These are phyloP conservation scores for Lepisosteus osseus DNA, from an alignment of 2,113 vertebrate species.

Conservation along the genomic window DNA sequence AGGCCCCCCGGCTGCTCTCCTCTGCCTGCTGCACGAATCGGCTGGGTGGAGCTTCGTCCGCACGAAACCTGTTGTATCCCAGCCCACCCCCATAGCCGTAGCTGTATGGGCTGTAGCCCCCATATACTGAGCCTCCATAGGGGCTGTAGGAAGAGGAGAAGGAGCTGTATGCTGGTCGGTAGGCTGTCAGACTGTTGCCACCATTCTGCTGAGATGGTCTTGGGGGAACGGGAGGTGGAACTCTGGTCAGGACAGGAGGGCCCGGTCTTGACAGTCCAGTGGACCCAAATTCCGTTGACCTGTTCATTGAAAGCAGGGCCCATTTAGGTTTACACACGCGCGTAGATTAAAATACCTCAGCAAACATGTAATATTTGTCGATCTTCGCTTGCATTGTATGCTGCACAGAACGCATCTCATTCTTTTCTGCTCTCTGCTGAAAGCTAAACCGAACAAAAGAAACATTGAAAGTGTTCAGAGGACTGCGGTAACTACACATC, in stretches of 20 bases:
- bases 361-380: too few species aligned
- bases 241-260: conserved; percentile 74
- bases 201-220: conserved; percentile 76
- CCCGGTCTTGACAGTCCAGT: conserved; percentile 60
- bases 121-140: conserved; percentile 78
- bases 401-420: too few species aligned
- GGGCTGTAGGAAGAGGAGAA: conserved; percentile 79
- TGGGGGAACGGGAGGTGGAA: conserved; percentile 83
- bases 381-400: too few species aligned
- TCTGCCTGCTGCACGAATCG: conserved; percentile 95
- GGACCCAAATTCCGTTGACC: conserved; percentile 76
- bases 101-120: conserved; percentile 75
- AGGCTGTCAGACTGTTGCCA: conserved; percentile 56
- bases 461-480: too few species aligned
- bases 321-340: too few species aligned
- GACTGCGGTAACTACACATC: too few species aligned
- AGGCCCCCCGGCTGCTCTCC: conserved; percentile 93
- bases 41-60: conserved; percentile 80
- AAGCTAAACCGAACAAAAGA: too few species aligned
- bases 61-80: conserved; percentile 76
- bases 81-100: conserved; percentile 71
- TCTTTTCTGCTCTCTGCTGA: too few species aligned
- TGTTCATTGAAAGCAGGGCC: conserved; percentile 39
- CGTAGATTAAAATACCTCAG: too few species aligned
- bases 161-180: conserved; percentile 79